Base-by-base conservation (phyloP, 2,888 invertebrate species). In the Trissolcus brochymenae region DNA sequence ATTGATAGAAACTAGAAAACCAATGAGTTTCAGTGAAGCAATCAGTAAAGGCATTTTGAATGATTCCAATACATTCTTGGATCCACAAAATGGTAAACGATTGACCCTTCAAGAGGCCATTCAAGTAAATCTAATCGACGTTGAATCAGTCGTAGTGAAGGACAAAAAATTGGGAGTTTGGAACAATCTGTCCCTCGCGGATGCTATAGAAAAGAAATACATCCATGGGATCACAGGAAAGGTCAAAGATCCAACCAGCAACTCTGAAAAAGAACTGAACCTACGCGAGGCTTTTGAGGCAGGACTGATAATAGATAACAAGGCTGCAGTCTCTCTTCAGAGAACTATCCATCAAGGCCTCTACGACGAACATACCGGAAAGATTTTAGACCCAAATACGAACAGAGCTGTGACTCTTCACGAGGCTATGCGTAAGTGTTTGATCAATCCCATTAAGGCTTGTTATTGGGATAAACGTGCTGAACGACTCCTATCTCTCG, bases 311-410 rank as follows among this genome's bases (percentile, higher is more conserved):
- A 92, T 95, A 75, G 96, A 96, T 85, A 94, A 93, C 80, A 94
- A 94, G 88, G 94, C 94, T 9, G 94, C 96, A 0, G 92, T 96
- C 19, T 95, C 95, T 13, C 88, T 96, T 40, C 96, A 96, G 86
- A 91, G 95, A 84, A 95, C 95, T 0, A 92, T 97, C 62, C 96
- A 96, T 87, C 94, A 96, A 90, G 96, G 96, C 1, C 90, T 96
- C 0, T 96, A 96, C 85, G 95, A 96, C 81, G 94, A 95, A 73
- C 91, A 91, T 74, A 93, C 93, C 0, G 95, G 96, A 11, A 95
- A 95, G 90, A 92, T 98, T 60, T 92, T 94, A 43, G 97, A 98
- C 90, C 94, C 95, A 0, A 92, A 92, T 72, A 95, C 94, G 2
- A 94, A 94, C 54, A 92, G 94, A 76, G 92, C 94, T 83, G 93